Evolutionary conservation across 2,113 vertebrate genomes (phyloP).

Genomic region (Choloepus hoffmanni): DNA sequence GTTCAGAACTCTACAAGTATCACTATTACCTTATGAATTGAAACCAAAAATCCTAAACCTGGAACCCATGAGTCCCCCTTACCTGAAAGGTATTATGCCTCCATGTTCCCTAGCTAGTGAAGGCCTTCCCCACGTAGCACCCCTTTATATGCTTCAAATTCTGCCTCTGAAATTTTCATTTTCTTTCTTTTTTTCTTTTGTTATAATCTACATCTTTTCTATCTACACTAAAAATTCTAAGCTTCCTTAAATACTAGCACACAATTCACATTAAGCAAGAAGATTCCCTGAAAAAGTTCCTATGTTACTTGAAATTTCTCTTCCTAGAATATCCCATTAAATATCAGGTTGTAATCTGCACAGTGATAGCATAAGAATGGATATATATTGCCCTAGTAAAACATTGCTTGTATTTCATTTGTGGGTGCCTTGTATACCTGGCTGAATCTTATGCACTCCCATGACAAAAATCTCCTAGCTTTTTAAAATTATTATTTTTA

Average conservation of each 20-base stretch:
- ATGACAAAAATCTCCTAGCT: background rate
- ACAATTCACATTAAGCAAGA: background rate
- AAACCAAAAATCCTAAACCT: background rate
- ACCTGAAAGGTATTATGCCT: background rate
- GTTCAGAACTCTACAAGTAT: background rate
- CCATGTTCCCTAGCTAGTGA: background rate
- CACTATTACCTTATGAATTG: background rate
- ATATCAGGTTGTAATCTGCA: background rate
- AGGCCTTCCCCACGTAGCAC: background rate
- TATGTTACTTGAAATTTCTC: background rate
- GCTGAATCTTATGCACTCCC: background rate
- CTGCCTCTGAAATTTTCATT: background rate
- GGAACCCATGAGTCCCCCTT: background rate
- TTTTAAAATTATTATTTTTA: background rate
- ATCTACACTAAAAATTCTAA: background rate
- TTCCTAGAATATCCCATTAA: background rate
- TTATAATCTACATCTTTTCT: background rate
- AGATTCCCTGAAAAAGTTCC: background rate
- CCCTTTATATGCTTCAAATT: background rate
- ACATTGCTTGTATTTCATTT: background rate
- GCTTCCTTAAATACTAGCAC: background rate
- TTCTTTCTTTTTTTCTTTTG: background rate
- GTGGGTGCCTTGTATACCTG: background rate
- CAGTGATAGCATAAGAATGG: background rate
- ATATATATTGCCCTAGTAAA: background rate